Conservation (phyloP, 2,113 vertebrate species). For the Piliocolobus tephrosceles region DNA sequence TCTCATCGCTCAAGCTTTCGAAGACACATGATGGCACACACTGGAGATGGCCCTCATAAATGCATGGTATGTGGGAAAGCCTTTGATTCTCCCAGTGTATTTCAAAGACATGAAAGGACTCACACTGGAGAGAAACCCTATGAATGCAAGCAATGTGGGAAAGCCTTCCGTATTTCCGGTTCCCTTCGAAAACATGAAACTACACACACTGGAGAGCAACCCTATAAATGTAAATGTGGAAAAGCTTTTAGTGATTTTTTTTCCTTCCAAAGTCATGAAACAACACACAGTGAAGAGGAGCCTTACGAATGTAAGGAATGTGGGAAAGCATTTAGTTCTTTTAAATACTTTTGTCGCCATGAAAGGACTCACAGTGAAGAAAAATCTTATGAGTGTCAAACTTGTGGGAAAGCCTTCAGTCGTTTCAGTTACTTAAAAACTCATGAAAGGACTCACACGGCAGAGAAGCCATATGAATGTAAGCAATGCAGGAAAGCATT, state of each 20-base stretch:
- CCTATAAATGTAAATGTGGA: background rate
- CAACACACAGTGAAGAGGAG: background rate
- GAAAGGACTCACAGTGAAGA: background rate
- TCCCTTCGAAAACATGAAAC: background rate
- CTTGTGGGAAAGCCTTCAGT: background rate
- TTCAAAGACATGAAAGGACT: background rate
- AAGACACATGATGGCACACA: background rate
- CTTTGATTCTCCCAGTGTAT: background rate
- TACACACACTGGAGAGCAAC: background rate
- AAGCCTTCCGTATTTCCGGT: background rate
- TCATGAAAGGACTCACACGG: background rate
- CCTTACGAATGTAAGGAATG: background rate
- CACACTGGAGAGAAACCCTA: background rate
- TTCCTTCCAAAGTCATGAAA: background rate
- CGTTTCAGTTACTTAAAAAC: background rate
- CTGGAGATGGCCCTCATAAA: background rate
- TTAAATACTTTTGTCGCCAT: background rate
- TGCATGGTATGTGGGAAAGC: background rate
- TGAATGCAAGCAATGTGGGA: background rate
- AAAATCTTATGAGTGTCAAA: background rate
- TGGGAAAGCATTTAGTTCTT: background rate
- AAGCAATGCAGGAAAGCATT: background rate
- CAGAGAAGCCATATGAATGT: background rate
- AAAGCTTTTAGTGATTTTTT: background rate
- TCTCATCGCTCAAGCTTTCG: background rate